Conservation (phyloP, 2,888 invertebrate species). For the Sesia bembeciformis region DNA sequence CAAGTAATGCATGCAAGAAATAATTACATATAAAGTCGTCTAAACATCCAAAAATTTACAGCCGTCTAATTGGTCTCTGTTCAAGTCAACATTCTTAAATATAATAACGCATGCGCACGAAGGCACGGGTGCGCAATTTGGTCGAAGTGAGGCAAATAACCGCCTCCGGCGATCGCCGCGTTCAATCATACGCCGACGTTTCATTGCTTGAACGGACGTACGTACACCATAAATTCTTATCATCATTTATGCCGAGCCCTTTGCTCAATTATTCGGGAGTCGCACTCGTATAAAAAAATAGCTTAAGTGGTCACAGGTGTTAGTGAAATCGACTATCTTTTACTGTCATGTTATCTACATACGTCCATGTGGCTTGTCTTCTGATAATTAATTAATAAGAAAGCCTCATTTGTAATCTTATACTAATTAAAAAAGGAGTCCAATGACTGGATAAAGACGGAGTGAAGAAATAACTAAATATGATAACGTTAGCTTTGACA, state of each 20-base stretch:
- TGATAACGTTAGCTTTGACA: too few species aligned
- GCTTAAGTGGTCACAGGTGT: neutral
- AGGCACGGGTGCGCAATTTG: conserved; percentile 57
- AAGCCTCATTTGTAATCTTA: too few species aligned
- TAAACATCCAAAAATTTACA: neutral
- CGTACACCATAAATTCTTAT: neutral
- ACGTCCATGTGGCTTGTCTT: too few species aligned
- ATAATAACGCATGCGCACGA: conserved; percentile 38
- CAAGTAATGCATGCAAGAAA: neutral
- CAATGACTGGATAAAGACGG: too few species aligned
- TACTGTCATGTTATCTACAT: too few species aligned
- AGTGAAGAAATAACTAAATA: too few species aligned
- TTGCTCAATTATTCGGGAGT: neutral
- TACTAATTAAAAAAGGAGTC: too few species aligned
- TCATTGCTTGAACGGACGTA: conserved; percentile 18
- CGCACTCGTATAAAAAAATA: neutral
- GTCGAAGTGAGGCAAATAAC: conserved; percentile 63
- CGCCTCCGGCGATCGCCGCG: conserved; percentile 43
- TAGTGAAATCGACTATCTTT: too few species aligned
- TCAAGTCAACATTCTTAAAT: conserved; percentile 24
- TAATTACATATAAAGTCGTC: neutral
- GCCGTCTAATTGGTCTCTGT: neutral
- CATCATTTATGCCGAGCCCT: neutral
- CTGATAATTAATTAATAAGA: too few species aligned
- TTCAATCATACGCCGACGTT: conserved; percentile 40